A percentile compares a stretch with the other conserved stretches of the same genome.
Evolutionary conservation across 2,113 vertebrate species (phyloP).

Genomic region (Centropristis striata): DNA sequence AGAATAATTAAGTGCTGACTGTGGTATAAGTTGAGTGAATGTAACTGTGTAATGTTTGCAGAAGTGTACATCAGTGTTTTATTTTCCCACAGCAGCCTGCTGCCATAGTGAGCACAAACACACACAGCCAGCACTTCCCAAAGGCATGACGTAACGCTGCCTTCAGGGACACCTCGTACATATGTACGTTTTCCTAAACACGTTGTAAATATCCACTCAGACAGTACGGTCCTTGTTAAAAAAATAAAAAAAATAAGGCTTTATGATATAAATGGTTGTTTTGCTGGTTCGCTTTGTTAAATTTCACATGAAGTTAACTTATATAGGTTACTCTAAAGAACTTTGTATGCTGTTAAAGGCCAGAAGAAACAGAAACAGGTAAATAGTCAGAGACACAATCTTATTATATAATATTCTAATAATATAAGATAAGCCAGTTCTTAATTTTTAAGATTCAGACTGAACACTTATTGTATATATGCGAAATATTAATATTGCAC

Average conservation of each 20-base stretch:
- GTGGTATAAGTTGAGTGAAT: background rate
- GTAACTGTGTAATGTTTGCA: background rate
- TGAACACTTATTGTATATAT: no score
- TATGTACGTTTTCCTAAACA: background rate
- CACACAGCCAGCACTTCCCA: conserved; percentile 60
- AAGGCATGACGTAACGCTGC: conserved; percentile 56
- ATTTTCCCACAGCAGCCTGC: conserved; percentile 30
- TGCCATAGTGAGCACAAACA: conserved; percentile 66
- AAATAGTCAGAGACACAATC: no score
- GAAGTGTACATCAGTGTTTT: conserved; percentile 26
- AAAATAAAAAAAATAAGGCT: background rate
- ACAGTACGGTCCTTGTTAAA: background rate
- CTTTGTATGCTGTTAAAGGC: background rate
- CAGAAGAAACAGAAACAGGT: no score
- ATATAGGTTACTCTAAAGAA: background rate
- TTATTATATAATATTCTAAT: no score
- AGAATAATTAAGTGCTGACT: background rate
- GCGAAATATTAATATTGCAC: no score
- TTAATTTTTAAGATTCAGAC: no score
- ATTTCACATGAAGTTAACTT: background rate
- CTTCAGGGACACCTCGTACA: conserved; percentile 52
- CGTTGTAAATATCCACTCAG: background rate
- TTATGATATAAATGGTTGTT: background rate
- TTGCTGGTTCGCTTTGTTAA: background rate
- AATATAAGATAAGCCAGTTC: no score